phyloP scores from a whole-genome alignment of 1,140 invertebrate species.

The Gonioctena quinquepunctata region DNA sequence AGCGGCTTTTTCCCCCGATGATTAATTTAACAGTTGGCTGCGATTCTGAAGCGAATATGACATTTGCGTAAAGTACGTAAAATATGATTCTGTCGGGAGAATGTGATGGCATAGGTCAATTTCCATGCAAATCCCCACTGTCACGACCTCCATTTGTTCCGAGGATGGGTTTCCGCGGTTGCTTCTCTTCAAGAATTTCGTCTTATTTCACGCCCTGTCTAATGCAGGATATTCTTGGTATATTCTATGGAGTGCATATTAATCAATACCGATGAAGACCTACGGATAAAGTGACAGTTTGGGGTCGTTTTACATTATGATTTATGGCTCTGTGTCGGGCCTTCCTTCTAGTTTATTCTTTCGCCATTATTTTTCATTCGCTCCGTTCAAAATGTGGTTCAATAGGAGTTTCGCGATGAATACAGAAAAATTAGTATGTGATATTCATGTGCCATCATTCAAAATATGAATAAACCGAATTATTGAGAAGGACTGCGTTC shows the following conservation, averaged over 20 bases:
- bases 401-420: no score
- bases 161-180: constrained; percentile 26
- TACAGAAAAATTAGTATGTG: no score
- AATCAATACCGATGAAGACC: constrained; percentile 39
- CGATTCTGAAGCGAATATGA: neutral
- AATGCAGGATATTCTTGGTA: constrained; percentile 23
- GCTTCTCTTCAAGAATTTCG: constrained; percentile 22
- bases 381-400: constrained; percentile 14
- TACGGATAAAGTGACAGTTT: constrained; percentile 21
- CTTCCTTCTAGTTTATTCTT: neutral
- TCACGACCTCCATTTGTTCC: constrained; percentile 44
- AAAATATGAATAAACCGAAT: no score
- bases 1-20: neutral
- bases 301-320: constrained; percentile 24
- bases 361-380: constrained; percentile 16
- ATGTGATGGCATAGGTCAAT: constrained; percentile 40
- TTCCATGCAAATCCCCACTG: constrained; percentile 47
- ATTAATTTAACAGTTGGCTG: constrained; percentile 8
- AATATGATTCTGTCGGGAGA: constrained; percentile 24
- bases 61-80: constrained; percentile 14
- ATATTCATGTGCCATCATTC: no score
- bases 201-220: constrained; percentile 44
- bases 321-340: constrained; percentile 8
- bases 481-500: no score
- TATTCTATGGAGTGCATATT: constrained; percentile 32